Percentiles rank a stretch among this genome's conserved stretches.
Conservation (phyloP, 2,113 vertebrate species). For the Phrynocephalus versicolor region DNA sequence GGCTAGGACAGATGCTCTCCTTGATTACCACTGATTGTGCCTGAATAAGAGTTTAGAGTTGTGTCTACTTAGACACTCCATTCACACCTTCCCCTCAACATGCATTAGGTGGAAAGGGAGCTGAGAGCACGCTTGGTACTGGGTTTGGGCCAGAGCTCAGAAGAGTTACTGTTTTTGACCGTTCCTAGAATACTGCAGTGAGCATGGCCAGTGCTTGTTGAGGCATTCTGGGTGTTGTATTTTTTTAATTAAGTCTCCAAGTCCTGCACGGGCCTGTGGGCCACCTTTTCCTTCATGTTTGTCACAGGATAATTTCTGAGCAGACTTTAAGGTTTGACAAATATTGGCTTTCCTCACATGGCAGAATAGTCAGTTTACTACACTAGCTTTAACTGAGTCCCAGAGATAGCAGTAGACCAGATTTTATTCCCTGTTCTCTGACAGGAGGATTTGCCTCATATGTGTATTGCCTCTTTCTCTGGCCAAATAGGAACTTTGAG, state of each 20-base stretch:
- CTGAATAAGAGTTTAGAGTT: not conserved
- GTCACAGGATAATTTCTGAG: not conserved
- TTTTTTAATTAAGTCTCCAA: too few relatives aligned
- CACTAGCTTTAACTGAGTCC: too few relatives aligned
- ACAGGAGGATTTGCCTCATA: too few relatives aligned
- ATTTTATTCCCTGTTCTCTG: too few relatives aligned
- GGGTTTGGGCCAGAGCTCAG: not conserved
- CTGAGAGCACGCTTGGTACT: not conserved
- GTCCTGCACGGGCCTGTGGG: not conserved
- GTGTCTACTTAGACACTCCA: not conserved
- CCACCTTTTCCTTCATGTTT: not conserved
- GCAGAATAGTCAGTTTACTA: too few relatives aligned
- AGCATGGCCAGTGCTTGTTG: not conserved
- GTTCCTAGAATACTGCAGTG: not conserved
- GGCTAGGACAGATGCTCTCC: too few relatives aligned
- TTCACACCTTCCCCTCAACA: not conserved
- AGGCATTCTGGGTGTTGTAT: too few relatives aligned
- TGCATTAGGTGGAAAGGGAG: not conserved
- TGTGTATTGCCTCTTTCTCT: too few relatives aligned
- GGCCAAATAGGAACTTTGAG: too few relatives aligned
- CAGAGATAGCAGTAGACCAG: too few relatives aligned
- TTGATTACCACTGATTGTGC: too few relatives aligned
- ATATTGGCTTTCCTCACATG: not conserved
- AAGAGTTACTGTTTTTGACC: not conserved
- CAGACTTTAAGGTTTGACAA: not conserved